Base-by-base conservation (phyloP, 2,797 vertebrate species). In the Taeniopygia guttata region DNA sequence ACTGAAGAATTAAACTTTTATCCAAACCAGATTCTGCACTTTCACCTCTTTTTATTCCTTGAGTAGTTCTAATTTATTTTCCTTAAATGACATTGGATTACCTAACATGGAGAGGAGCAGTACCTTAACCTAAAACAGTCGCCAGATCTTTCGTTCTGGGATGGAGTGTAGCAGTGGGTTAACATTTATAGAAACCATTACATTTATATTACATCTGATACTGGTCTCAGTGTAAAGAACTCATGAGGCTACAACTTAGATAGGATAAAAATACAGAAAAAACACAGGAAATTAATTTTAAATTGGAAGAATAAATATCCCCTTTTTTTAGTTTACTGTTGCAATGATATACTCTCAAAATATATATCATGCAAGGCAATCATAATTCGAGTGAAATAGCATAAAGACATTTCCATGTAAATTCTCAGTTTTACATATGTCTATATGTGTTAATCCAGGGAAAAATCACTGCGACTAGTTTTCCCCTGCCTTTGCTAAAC, bases 1-100 rank as follows among this genome's bases (percentile, higher is more conserved):
- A 98, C 97, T 97, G 96, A 98, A 98, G 98, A 99, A 98, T 98
- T 98, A 98, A 98, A 98, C 98, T 98, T 98, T 98, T 98, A 98
- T 98, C 98, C 97, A 98, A 98, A 98, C 98, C 98, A 98, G 97
- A 98, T 98, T 98, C 97, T 98, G 98, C 98, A 98, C 98, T 98
- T 98, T 99, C 98, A 98, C 98, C 98, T 98, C 97, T 96, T 98
- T 98, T 98, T 98, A 98, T 98, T 98, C 98, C 95, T 97, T 96
- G 96, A 98, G 97, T 97, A 97, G 94, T 97, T 98, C 97, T 98
- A 98, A 99, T 99, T 98, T 98, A 98, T 99, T 98, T 98, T 98
- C 90, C 97, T 98, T 98, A 98, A 98, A 98, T 96, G 97, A 97
- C 98, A 98, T 97, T 45, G 97, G 97, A 98, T 98, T 98, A 97